phyloP scores from a whole-genome alignment of 2,888 invertebrate genomes.

The Oligia latruncula region DNA sequence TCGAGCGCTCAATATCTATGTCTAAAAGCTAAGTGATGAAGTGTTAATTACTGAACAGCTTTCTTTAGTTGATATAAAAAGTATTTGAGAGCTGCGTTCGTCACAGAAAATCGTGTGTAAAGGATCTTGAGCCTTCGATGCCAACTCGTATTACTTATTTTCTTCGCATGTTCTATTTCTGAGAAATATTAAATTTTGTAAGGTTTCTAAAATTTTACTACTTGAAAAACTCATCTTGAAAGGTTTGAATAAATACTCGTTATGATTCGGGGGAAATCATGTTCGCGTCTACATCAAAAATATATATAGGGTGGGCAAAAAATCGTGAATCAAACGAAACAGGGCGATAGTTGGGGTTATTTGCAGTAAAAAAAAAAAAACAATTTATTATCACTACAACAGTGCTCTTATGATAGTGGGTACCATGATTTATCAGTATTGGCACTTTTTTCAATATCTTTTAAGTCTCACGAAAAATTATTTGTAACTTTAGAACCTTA shows the following conservation, averaged over 20 bases:
- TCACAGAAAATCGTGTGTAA: constrained; percentile 41
- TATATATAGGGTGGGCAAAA: not conserved
- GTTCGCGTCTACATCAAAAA: not conserved
- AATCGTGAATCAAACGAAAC: too few relatives aligned
- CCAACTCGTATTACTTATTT: constrained; percentile 46
- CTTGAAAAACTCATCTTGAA: constrained; percentile 5
- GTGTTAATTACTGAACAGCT: constrained; percentile 58
- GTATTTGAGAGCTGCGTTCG: constrained; percentile 33
- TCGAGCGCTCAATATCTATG: constrained; percentile 33
- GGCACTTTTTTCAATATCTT: too few relatives aligned
- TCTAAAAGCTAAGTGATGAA: constrained; percentile 52
- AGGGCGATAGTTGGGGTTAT: too few relatives aligned
- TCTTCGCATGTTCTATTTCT: constrained; percentile 29
- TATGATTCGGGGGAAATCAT: not conserved
- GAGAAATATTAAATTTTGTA: constrained; percentile 22
- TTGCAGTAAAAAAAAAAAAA: too few relatives aligned
- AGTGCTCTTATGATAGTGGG: too few relatives aligned
- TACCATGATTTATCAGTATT: too few relatives aligned
- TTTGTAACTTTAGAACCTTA: too few relatives aligned
- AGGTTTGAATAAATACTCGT: constrained; percentile 4
- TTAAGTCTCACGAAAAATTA: too few relatives aligned
- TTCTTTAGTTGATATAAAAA: constrained; percentile 38
- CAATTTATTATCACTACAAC: too few relatives aligned
- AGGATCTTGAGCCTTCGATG: constrained; percentile 37
- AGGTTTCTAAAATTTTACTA: constrained; percentile 18